Conservation (phyloP, 2,888 invertebrate species). For the Merodon equestris region DNA sequence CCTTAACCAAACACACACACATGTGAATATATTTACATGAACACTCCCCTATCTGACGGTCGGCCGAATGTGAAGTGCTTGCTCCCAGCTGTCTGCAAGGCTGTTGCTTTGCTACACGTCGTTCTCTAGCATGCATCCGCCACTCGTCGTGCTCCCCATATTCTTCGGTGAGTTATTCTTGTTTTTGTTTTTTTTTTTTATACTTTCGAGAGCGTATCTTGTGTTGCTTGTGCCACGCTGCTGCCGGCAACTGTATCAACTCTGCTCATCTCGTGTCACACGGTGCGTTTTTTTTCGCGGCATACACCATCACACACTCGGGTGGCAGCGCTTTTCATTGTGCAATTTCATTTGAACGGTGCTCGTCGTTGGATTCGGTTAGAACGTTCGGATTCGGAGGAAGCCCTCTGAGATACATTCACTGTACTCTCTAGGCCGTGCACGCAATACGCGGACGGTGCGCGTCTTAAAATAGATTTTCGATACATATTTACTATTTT, state of each 20-base stretch:
- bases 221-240: slow-evolving; percentile 27
- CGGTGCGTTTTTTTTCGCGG: slow-evolving; percentile 42
- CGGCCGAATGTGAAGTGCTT: not conserved
- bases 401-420: slow-evolving; percentile 5
- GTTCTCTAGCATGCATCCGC: not conserved
- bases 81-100: slow-evolving; percentile 42
- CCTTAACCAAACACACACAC: slow-evolving; percentile 15
- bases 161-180: not conserved
- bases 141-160: not conserved
- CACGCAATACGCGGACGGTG: slow-evolving; percentile 52
- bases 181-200: too few species aligned
- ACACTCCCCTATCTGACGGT: not conserved
- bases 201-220: slow-evolving; percentile 10
- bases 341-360: slow-evolving; percentile 61
- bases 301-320: slow-evolving; percentile 33
- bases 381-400: slow-evolving; percentile 45
- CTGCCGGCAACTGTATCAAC: slow-evolving; percentile 42
- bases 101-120: slow-evolving; percentile 34
- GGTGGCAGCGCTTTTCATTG: slow-evolving; percentile 41
- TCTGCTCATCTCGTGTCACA: slow-evolving; percentile 29
- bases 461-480: slow-evolving; percentile 63
- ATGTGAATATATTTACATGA: not conserved
- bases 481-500: slow-evolving; percentile 50
- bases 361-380: slow-evolving; percentile 57
- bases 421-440: slow-evolving; percentile 52